Evolutionary conservation across 1,140 invertebrate genomes (phyloP).

Genomic region (Leguminivora glycinivorella): DNA sequence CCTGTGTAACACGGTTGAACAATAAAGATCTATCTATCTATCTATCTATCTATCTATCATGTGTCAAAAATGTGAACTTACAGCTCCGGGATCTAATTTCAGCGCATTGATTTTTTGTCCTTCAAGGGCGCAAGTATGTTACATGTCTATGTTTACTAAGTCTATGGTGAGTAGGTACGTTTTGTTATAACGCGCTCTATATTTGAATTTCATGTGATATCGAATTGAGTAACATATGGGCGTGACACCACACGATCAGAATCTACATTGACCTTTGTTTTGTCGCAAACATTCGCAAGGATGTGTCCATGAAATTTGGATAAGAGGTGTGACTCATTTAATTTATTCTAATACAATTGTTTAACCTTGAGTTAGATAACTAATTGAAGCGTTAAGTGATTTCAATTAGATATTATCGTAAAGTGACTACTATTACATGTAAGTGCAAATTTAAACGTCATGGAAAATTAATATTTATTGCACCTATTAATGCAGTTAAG

Average conservation of each 20-base stretch:
- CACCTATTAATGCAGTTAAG: too few relatives aligned
- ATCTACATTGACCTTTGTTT: slow-evolving; percentile 1
- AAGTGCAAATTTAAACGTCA: neutral
- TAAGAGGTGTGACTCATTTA: neutral
- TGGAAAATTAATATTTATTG: too few relatives aligned
- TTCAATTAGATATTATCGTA: neutral
- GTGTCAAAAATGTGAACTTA: too few relatives aligned
- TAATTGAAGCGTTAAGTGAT: slow-evolving; percentile 3
- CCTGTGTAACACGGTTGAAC: too few relatives aligned
- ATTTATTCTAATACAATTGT: slow-evolving; percentile 1
- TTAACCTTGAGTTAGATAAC: neutral
- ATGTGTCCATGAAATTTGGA: neutral
- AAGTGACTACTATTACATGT: neutral
- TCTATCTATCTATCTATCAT: too few relatives aligned
- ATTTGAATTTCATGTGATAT: slow-evolving; percentile 12
- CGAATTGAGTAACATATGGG: slow-evolving; percentile 18
- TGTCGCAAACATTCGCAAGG: slow-evolving; percentile 14
- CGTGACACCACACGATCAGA: slow-evolving; percentile 19
- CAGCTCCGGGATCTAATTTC: too few relatives aligned
- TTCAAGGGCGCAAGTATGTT: too few relatives aligned
- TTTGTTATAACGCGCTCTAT: slow-evolving; percentile 11
- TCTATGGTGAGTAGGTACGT: neutral
- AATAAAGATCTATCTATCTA: too few relatives aligned
- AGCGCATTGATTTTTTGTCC: too few relatives aligned
- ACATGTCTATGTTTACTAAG: too few relatives aligned